phyloP scores from a whole-genome alignment of 1,140 invertebrate species.

The Apis cerana region DNA sequence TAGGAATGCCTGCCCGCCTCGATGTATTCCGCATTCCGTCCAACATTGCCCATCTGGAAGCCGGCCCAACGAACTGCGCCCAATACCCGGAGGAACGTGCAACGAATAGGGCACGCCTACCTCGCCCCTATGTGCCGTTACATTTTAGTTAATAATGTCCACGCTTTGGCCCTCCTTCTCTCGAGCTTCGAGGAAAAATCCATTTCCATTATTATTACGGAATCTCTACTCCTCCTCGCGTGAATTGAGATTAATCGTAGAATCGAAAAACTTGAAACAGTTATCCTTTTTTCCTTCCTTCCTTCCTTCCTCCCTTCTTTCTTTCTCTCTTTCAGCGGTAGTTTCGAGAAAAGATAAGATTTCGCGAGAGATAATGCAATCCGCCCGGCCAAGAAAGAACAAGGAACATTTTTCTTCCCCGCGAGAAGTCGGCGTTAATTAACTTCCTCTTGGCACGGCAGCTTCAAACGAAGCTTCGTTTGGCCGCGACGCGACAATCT shows the following conservation, averaged over 20 bases:
- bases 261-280: too few relatives aligned
- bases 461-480: not conserved
- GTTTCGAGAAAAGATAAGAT: too few relatives aligned
- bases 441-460: constrained; percentile 1
- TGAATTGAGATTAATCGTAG: too few relatives aligned
- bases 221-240: too few relatives aligned
- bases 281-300: too few relatives aligned
- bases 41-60: constrained; percentile 64
- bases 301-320: too few relatives aligned
- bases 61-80: constrained; percentile 49
- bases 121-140: not conserved
- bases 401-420: not conserved
- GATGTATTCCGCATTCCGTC: constrained; percentile 66
- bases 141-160: constrained; percentile 38
- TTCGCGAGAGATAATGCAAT: not conserved
- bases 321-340: too few relatives aligned
- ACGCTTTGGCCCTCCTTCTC: too few relatives aligned
- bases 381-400: not conserved
- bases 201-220: not conserved
- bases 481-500: not conserved
- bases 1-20: constrained; percentile 61
- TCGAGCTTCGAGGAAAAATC: not conserved
- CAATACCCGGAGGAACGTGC: constrained; percentile 57
- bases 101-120: constrained; percentile 41
- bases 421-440: constrained; percentile 34